Conservation (phyloP, 2,113 vertebrate genomes). For the Laterallus jamaicensis region DNA sequence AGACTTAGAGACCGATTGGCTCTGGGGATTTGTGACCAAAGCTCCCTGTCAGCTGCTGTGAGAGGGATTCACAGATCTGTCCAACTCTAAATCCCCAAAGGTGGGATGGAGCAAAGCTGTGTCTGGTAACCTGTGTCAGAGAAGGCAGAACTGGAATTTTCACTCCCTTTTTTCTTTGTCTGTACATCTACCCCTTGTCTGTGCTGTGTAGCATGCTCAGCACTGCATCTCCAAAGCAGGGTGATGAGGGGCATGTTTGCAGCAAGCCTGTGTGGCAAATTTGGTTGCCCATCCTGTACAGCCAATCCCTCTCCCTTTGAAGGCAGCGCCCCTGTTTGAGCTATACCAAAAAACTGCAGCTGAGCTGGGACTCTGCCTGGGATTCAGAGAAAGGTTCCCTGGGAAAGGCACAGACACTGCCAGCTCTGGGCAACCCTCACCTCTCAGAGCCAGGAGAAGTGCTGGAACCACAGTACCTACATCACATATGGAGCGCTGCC, state of each 20-base stretch:
- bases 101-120: not conserved
- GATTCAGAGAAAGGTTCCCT: not conserved
- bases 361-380: not conserved
- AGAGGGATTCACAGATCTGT: not conserved
- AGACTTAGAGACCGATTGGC: not conserved
- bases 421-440: not conserved
- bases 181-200: not conserved
- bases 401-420: not conserved
- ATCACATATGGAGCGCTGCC: not conserved
- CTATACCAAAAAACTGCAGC: not conserved
- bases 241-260: not conserved
- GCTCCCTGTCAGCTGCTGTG: not conserved
- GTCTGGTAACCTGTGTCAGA: not conserved
- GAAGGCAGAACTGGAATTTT: slow-evolving; percentile 12
- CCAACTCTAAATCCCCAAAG: not conserved
- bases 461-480: not conserved
- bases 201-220: not conserved
- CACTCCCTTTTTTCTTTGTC: slow-evolving; percentile 41
- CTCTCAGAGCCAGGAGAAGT: not conserved
- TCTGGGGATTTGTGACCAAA: not conserved
- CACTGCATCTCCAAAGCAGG: not conserved
- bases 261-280: not conserved
- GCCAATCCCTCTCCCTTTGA: not conserved
- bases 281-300: not conserved
- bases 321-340: not conserved